A percentile compares a stretch with the other conserved stretches of the same genome.
Conservation (phyloP, 2,113 vertebrate genomes). For the Plecotus auritus region DNA sequence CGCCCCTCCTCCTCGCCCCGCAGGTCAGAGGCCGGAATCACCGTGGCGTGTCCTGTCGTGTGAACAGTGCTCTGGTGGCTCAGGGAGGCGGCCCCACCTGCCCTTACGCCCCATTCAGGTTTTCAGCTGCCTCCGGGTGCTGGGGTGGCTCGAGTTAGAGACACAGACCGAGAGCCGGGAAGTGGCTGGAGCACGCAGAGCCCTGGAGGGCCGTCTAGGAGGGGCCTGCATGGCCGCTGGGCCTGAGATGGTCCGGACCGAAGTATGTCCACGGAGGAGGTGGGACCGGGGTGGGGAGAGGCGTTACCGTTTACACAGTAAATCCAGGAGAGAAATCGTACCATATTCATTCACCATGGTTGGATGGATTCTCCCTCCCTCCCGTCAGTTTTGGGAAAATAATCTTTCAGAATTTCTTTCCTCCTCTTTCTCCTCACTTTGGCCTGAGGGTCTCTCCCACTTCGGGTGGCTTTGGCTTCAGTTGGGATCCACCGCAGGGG, state of each 20-base stretch:
- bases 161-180: background rate
- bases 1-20: background rate
- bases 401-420: background rate
- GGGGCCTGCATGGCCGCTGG: background rate
- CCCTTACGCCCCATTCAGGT: accelerated
- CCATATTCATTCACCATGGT: background rate
- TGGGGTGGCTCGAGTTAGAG: background rate
- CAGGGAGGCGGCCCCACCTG: background rate
- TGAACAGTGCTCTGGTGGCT: background rate
- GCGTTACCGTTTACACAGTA: background rate
- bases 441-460: background rate
- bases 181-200: background rate
- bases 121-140: background rate
- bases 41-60: too few relatives aligned
- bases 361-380: background rate
- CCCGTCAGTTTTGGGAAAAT: background rate
- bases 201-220: background rate
- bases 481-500: too few relatives aligned
- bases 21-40: background rate
- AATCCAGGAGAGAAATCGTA: background rate
- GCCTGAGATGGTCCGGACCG: background rate
- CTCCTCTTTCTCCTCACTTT: background rate
- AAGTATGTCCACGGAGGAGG: too few relatives aligned
- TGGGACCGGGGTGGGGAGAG: background rate
- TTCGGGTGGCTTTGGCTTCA: background rate